Evolutionary conservation across 23 tunicate genomes (phyloP).

Genomic region (Trididemnum clinides): DNA sequence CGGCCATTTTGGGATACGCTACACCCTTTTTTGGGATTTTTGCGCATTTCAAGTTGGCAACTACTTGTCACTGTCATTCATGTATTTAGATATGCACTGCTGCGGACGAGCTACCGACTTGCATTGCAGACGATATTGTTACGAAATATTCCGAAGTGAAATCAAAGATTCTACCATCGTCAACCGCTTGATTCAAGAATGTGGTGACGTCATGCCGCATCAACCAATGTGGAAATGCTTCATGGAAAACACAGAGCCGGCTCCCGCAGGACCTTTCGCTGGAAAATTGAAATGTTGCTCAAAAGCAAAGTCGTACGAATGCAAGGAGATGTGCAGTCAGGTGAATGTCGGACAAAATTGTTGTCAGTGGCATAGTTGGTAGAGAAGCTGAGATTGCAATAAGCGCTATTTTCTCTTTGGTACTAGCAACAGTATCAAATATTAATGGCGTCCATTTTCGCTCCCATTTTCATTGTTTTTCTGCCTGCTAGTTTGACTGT

Average conservation of each 20-base stretch:
- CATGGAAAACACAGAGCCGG: slow-evolving; percentile 4
- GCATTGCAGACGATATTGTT: slow-evolving; percentile 39
- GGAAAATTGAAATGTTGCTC: slow-evolving; percentile 59
- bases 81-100: slow-evolving; percentile 52
- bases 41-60: no score
- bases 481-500: no score
- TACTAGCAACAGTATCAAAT: no score
- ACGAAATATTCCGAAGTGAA: slow-evolving; percentile 33
- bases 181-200: slow-evolving; percentile 31
- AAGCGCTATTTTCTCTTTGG: no score
- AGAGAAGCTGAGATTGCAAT: no score
- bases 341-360: no score
- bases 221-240: slow-evolving; percentile 87
- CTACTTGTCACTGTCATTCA: no score
- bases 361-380: no score
- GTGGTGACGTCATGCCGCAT: slow-evolving; percentile 62
- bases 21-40: background rate
- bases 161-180: slow-evolving; percentile 28
- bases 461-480: no score
- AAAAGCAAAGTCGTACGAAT: slow-evolving; percentile 48
- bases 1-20: no score
- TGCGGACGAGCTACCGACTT: slow-evolving; percentile 48
- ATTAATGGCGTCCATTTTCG: no score
- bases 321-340: slow-evolving; percentile 50
- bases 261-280: slow-evolving; percentile 1